Base-by-base conservation (phyloP, 2,888 invertebrate species). In the Disparrhopalites patrizii region DNA sequence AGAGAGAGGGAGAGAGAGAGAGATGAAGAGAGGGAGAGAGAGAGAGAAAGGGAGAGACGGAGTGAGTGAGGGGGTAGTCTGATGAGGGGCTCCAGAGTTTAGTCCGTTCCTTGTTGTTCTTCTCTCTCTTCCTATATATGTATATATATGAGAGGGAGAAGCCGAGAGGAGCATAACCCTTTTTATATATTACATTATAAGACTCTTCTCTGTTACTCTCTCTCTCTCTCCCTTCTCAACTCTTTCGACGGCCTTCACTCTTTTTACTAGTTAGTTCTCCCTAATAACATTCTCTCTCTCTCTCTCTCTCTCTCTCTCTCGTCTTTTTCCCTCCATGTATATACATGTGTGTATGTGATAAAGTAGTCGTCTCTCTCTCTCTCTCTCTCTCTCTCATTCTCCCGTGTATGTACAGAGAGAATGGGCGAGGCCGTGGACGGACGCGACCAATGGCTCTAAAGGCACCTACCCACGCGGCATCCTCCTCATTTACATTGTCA, bases 401-500 rank as follows among this genome's bases (percentile, higher is more conserved):
- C 58, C 61, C 36, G 52, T 51, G 56, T 54, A 28, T 28, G 52
- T 63, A 54, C 61, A n/a, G n/a, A 69, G 47, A 69, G 68, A 68
- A 72, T 72, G 73, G 71, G 71, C 71, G 71, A 69, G 69, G 71
- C 66, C 64, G 58, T 67, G 68, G 68, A 63, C 60, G 50, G 47
- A 43, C 63, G 64, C 66, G 61, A 69, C 73, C 73, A 73, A 73
- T 71, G 62, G 62, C 62, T 73, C 68, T 63, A 65, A 61, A 66
- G 71, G 40, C 67, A 65, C 68, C 70, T 67, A 57, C 68, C 65
- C 63, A 69, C 58, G 62, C 67, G 62, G 57, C 62, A 65, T 66
- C 66, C 66, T 62, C 65, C 68, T 73, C 64, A 71, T 73, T 73
- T 73, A 66, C 70, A 69, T 68, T 67, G 69, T 73, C 68, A 68